Conservation (phyloP, 2,113 vertebrate species). For the Nothobranchius kuhntae region DNA sequence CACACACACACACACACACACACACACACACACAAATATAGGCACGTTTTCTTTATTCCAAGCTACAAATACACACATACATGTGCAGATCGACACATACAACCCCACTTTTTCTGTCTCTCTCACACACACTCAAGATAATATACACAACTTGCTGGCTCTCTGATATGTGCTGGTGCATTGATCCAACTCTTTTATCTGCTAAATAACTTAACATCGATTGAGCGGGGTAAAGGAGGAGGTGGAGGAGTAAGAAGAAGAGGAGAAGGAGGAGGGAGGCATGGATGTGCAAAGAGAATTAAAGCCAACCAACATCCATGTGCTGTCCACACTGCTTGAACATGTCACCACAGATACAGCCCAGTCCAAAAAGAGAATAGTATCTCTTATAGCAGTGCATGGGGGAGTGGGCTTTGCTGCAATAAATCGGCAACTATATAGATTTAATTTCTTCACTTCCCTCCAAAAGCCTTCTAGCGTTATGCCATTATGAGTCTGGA, state of each 20-base stretch:
- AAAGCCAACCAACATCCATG: constrained; percentile 67
- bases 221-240: constrained; percentile 46
- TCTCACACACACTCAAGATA: constrained; percentile 39
- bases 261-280: constrained; percentile 38
- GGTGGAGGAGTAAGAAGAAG: constrained; percentile 16
- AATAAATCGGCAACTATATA: constrained; percentile 10
- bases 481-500: constrained; percentile 30
- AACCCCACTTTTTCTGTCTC: constrained; percentile 2
- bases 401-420: neutral
- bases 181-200: constrained; percentile 79
- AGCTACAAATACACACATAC: constrained; percentile 28
- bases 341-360: constrained; percentile 40
- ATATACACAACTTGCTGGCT: constrained; percentile 71
- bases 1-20: neutral
- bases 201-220: constrained; percentile 82
- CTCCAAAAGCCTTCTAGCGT: constrained; percentile 22
- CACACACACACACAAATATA: neutral
- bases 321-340: constrained; percentile 62
- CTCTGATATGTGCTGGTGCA: constrained; percentile 71
- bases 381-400: neutral
- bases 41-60: neutral
- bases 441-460: constrained; percentile 36
- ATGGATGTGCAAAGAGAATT: constrained; percentile 70
- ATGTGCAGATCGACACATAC: constrained; percentile 36
- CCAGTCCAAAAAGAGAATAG: constrained; percentile 11